These are phyloP conservation scores for mouse (Mus musculus) DNA, from an alignment of 2,113 vertebrate species.

Conservation along the genomic window GRCm39 chr10:54042001-54042500, in stretches of 20 bases:
- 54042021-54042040: background rate
- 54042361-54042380: too few relatives aligned
- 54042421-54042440: too few relatives aligned
- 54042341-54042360: too few relatives aligned
- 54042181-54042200: background rate
- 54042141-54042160: constrained; percentile 31
- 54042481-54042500: background rate
- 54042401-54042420: too few relatives aligned
- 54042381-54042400: too few relatives aligned
- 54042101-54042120: background rate
- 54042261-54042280: background rate
- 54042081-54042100: background rate
- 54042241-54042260: background rate
- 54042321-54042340: too few relatives aligned
- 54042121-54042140: background rate
- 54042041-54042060: background rate
- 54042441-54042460: too few relatives aligned
- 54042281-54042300: too few relatives aligned
- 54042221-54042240: background rate
- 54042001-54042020: background rate
- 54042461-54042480: too few relatives aligned
- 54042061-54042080: background rate
- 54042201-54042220: background rate
- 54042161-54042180: background rate
- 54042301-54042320: too few relatives aligned